Evolutionary conservation across 2,113 vertebrate genomes (phyloP), one percentile per base, ranked within the genome.

Genomic region (Anolis carolinensis): DNA sequence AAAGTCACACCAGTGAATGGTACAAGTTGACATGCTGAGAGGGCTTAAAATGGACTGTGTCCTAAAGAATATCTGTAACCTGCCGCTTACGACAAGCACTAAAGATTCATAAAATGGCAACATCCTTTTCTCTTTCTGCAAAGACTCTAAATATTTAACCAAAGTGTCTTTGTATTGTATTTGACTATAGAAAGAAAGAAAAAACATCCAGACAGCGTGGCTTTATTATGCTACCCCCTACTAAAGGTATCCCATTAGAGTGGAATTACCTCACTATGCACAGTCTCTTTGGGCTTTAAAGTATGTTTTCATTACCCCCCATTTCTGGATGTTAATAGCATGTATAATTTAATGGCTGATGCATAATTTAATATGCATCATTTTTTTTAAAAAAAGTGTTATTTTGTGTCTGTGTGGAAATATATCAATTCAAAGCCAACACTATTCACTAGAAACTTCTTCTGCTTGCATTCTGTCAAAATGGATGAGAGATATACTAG

Each of bases 271-370:
- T 74, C 79, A 86, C 50, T 27, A 70, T 7, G 14, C 68, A 55
- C 62, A 75, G 62, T 72, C 55, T 72, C 68, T 72, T 77, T 82
- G 39, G 71, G 81, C 74, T 91, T 92, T 85, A 86, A 90, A 92
- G 34, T 74, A 89, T 83, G 14, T 81, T 81, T 86, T 72, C 77
- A 63, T 82, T 92, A 44, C 25, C 88, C 78, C 81, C 32, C 87
- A 30, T 65, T 52, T 48, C 7, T 10, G 50, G 76, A 30, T 36
- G 32, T 88, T 86, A 87, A 84, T 65, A 89, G 88, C 88, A 88
- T 1, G 48, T 88, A 4, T 86, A 1, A 0, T 85, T 91, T 86
- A 90, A 91, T 59, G 83, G 83, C 87, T 88, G 30, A 92, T 90
- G 94, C 93, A 62, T 89, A 85, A 85, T 72, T 67, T 23, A 87